Evolutionary conservation across 92 coral and sea anemone species (phyloP).

Genomic region (Phymanthus crucifer): DNA sequence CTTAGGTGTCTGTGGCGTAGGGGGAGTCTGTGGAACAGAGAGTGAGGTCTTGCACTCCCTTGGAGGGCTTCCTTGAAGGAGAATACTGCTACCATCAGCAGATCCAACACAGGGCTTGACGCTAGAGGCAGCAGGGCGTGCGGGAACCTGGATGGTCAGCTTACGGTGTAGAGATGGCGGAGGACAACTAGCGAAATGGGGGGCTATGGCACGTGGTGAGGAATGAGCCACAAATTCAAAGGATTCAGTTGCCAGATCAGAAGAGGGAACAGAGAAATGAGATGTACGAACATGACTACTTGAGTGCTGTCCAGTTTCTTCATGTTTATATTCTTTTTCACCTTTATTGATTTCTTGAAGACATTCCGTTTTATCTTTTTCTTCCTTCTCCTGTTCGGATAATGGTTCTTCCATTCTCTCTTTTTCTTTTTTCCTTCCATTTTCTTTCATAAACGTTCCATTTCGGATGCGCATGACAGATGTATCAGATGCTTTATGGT

Average conservation of each 20-base stretch:
- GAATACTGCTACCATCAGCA: conserved; percentile 42
- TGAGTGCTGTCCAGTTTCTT: neutral
- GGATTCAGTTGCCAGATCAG: neutral
- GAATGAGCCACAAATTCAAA: neutral
- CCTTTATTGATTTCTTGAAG: neutral
- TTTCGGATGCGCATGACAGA: neutral
- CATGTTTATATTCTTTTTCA: neutral
- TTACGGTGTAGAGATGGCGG: conserved; percentile 3
- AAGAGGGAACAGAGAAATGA: neutral
- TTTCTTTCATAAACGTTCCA: neutral
- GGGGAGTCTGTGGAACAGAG: conserved; percentile 34
- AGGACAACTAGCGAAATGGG: conserved; percentile 45
- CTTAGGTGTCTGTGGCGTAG: conserved; percentile 54
- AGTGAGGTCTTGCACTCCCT: conserved; percentile 19
- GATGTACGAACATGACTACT: neutral
- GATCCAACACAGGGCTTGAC: conserved; percentile 14
- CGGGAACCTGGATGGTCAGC: conserved; percentile 31
- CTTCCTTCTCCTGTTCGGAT: neutral
- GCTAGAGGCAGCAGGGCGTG: conserved; percentile 7
- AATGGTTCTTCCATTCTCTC: neutral
- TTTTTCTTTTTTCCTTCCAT: neutral
- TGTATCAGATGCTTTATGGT: neutral
- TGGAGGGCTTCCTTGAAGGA: conserved; percentile 47
- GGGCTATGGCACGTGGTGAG: neutral
- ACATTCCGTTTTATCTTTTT: neutral